Base-by-base conservation (phyloP, 30 jellyfish, hydroid and myxozoan genomes). In the Pseudorhiza aurosa region DNA sequence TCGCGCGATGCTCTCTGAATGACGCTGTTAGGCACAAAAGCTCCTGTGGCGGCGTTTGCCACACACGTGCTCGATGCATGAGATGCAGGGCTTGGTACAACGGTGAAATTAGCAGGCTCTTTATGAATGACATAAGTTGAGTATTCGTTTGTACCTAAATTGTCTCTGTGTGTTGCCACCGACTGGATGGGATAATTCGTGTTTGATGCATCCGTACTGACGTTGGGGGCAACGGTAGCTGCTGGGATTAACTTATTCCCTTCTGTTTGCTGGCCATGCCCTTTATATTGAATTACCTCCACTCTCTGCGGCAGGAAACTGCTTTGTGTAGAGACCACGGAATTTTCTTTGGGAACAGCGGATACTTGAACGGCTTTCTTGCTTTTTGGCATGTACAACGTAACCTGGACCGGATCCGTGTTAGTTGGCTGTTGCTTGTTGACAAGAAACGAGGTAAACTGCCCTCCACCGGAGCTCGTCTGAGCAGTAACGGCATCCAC, bases 351-450 rank as follows among this genome's bases (percentile, higher is more conserved):
- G n/a, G 67, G 67, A 4, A 60, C 43, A 15, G 56, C 49, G 2
- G 56, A 0, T 6, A 18, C 44, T 24, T 65, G 33, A 17, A 70
- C 31, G 2, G 85, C 32, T 43, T 58, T 80, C 55, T 58, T 68
- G 7, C 62, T 17, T 51, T 87, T 87, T 19, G 96, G 96, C 96
- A 87, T 76, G 60, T 87, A 87, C 44, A 87, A 64, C 21, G 69
- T 67, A 2, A 85, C 96, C 37, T 76, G 76, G 5, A 87, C 96
- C 3, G 96, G 92, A 6, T 87, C 91, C n/a, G 82, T 58, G 35
- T 60, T 67, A 17, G 82, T 58, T 11, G 96, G 96, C 62, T 36
- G 91, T 31, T 87, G 96, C 60, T 57, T 87, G 35, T 78, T 75
- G 50, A 87, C 96, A 30, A 76, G 21, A 31, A 75, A 77, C 18